Evolutionary conservation across 2,113 vertebrate species (phyloP), one percentile per base, ranked within the genome.

Genomic region (Trogon surrucura): DNA sequence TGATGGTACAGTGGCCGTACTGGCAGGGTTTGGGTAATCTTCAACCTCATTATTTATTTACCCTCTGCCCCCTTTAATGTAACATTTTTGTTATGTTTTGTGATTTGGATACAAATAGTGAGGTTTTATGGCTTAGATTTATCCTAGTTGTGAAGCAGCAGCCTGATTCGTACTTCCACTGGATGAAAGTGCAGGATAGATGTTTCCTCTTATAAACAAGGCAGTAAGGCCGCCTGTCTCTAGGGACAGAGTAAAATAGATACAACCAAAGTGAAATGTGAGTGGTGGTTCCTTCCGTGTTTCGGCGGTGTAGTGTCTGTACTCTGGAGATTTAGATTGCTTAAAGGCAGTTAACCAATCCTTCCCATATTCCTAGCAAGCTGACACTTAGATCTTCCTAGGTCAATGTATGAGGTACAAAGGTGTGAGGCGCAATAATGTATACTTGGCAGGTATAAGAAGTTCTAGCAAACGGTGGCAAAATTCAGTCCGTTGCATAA

Each of bases 401-500:
- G 77, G 83, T 67, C 65, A n/a, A 13, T 47, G 56, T 38, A 8
- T 72, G 57, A 93, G 78, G 83, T 67, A 22, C 80, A 32, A 34
- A 87, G 88, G 60, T 29, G 72, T 92, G 88, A 92, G 66, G 71
- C 79, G 78, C 75, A 44, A 15, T 73, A 62, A 79, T 12, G 22
- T 47, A 34, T 56, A 93, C 56, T 65, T 93, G 95, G 89, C 89
- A 95, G 80, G 87, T 89, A 32, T 75, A 90, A 95, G 92, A 77
- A 81, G 60, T 89, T 91, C 30, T 88, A 84, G 93, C 80, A 66
- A 87, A 95, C 2, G 3, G 94, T 90, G 88, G 89, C 94, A 88
- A 95, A 93, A 93, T 71, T 92, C 53, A 22, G 90, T 92, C 93
- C 62, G 87, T 97, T 95, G 94, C 96, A 48, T 97, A 96, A 95